Conservation (phyloP, 2,888 invertebrate genomes). For the Leptopilina myrica region DNA sequence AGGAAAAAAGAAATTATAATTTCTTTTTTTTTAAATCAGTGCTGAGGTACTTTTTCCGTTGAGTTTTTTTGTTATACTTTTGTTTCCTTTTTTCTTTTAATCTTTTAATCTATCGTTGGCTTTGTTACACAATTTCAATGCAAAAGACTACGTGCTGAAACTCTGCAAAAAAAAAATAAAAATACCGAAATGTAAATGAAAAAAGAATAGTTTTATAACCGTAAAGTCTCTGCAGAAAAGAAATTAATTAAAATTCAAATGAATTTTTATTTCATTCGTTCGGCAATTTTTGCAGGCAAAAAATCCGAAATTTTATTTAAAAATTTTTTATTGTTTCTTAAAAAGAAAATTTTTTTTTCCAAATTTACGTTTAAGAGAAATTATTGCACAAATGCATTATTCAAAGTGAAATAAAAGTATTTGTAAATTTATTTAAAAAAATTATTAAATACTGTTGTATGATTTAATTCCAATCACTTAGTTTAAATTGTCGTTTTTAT, state of each 20-base stretch:
- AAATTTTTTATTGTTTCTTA: neutral
- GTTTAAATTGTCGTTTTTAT: neutral
- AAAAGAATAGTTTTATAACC: neutral
- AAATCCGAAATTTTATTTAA: neutral
- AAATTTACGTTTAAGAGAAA: neutral
- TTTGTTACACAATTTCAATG: slow-evolving; percentile 35
- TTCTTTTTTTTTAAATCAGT: slow-evolving; percentile 11
- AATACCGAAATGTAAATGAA: neutral
- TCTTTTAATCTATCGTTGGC: slow-evolving; percentile 29
- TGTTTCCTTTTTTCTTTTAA: slow-evolving; percentile 32
- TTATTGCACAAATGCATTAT: slow-evolving; percentile 8
- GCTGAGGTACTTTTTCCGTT: slow-evolving; percentile 34
- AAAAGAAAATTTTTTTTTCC: neutral
- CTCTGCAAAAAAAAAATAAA: neutral
- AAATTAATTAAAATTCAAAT: neutral
- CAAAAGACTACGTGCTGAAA: slow-evolving; percentile 32
- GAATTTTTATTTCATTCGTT: slow-evolving; percentile 21
- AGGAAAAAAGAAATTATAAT: neutral
- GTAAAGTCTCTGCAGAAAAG: neutral
- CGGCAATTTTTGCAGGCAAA: slow-evolving; percentile 37
- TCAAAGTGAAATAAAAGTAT: slow-evolving; percentile 8
- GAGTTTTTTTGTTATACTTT: slow-evolving; percentile 43
- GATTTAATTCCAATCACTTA: slow-evolving; percentile 7
- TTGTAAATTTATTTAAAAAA: slow-evolving; percentile 20
- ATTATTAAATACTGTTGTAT: neutral